Evolutionary conservation across 2,888 invertebrate species (phyloP), one percentile per base, ranked within the genome.

Genomic region (Gryllus longicercus): DNA sequence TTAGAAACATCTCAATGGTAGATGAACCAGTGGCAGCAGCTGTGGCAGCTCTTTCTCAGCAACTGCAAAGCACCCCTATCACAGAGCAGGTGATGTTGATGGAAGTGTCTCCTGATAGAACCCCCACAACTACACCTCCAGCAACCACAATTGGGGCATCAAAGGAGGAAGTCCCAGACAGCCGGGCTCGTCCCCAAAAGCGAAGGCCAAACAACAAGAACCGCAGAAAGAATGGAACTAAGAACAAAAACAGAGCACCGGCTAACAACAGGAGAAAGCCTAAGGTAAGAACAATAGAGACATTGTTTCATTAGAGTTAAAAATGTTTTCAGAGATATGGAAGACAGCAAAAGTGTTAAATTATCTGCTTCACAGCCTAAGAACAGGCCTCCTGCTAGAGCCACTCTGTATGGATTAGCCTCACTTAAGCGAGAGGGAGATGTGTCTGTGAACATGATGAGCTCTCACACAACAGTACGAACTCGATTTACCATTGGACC

Each of bases 401-500:
- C 95, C 38, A 95, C 94, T 0, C 87, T 96, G 76, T 95, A 93
- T 82, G 95, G 95, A 2, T 86, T 96, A 82, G 93, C 95, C 18
- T 92, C 95, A 18, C 87, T 96, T 84, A 92, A 92, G 85, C 90
- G 95, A 84, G 92, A 92, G 78, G 95, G 95, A 75, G 95, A 95
- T 85, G 95, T 95, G 11, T 91, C 91, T 79, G 94, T 95, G 77
- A 93, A 92, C 86, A 93, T 94, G 86, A 92, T 93, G 91, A 89
- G 92, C 79, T 91, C 93, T 85, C 93, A 94, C 85, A 95, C 95
- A 4, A 95, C 94, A 79, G 93, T 96, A 75, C 94, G 93, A 85
- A 94, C 94, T 80, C 94, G 93, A 86, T 95, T 96, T 86, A 91
- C 92, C 38, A 88, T 96, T 81, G 95, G 95, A 78, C 95, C 95